Percentiles rank a stretch among this genome's conserved stretches.
These are phyloP conservation scores for Lasioglossum marginatum DNA, from an alignment of 2,888 invertebrate species.

Conservation along the genomic window DNA sequence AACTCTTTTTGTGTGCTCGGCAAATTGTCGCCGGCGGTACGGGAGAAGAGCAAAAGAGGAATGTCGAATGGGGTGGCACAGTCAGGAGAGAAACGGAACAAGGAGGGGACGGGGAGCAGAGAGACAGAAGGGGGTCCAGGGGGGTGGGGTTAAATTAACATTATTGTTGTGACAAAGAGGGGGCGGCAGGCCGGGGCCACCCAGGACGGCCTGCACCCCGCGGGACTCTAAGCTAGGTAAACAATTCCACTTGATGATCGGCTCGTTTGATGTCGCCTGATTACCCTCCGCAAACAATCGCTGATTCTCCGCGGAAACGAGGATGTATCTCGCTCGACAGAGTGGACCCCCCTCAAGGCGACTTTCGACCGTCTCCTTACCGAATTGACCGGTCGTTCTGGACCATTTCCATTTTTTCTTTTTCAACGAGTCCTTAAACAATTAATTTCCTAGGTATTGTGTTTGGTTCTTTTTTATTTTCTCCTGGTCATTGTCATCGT, in stretches of 20 bases:
- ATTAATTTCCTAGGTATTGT: not conserved
- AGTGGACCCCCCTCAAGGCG: not conserved
- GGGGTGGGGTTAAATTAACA: constrained; percentile 82
- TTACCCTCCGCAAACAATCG: constrained; percentile 84
- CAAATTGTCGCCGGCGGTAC: constrained; percentile 82
- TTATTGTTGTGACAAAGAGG: constrained; percentile 84
- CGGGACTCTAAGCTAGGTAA: constrained; percentile 80
- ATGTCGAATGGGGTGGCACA: constrained; percentile 46
- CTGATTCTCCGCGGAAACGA: constrained; percentile 78
- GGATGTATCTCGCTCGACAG: constrained; percentile 35
- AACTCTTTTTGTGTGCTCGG: constrained; percentile 84
- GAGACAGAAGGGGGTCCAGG: not conserved
- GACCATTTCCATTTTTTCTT: constrained; percentile 29
- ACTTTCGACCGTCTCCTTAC: constrained; percentile 37
- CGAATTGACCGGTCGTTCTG: constrained; percentile 50
- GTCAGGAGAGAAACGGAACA: constrained; percentile 3
- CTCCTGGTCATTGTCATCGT: not conserved
- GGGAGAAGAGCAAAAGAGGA: constrained; percentile 56
- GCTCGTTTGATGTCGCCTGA: constrained; percentile 84
- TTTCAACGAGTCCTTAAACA: not conserved
- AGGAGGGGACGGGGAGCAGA: not conserved
- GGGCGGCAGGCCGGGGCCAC: constrained; percentile 69
- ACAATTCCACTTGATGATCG: constrained; percentile 84
- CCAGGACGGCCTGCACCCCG: constrained; percentile 69
- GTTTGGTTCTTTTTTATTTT: constrained; percentile 12